A percentile compares a stretch with the other conserved stretches of the same genome.
Conservation (phyloP, 2,888 invertebrate genomes). For the Lasioglossum calceatum region DNA sequence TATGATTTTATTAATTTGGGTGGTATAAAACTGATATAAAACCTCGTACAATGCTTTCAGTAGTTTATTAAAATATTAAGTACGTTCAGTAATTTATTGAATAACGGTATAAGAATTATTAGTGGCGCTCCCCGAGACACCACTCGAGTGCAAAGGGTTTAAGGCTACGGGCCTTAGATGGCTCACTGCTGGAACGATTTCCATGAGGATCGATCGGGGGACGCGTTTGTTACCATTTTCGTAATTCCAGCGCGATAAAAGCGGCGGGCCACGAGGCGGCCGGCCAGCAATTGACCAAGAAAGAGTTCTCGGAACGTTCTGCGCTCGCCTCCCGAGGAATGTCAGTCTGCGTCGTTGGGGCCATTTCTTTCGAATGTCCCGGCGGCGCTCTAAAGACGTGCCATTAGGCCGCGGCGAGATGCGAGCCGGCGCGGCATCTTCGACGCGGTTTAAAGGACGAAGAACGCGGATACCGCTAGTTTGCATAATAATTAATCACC, state of each 20-base stretch:
- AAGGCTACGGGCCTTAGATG: neutral
- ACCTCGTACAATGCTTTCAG: too few species aligned
- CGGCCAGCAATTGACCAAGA: conserved; percentile 30
- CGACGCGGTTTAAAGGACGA: conserved; percentile 53
- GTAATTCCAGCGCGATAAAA: neutral
- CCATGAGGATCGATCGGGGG: neutral
- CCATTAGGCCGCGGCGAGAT: conserved; percentile 34
- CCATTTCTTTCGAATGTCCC: conserved; percentile 38
- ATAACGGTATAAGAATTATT: too few species aligned
- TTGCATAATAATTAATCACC: conserved; percentile 81
- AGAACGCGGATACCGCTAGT: conserved; percentile 71
- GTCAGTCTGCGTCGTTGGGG: conserved; percentile 16
- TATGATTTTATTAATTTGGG: too few species aligned
- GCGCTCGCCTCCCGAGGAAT: neutral
- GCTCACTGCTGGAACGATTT: neutral
- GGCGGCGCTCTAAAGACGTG: conserved; percentile 36
- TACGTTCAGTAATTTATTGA: too few species aligned
- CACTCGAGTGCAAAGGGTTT: too few species aligned
- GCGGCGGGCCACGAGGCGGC: neutral
- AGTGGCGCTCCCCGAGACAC: too few species aligned
- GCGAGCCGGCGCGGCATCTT: conserved; percentile 42
- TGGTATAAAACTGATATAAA: too few species aligned
- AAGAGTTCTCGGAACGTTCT: conserved; percentile 18
- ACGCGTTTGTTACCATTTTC: neutral
- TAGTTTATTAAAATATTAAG: too few species aligned